A percentile compares a stretch with the other conserved stretches of the same genome.
These are phyloP conservation scores for Puffinus mauretanicus DNA, from an alignment of 2,113 vertebrate species.

Conservation along the genomic window DNA sequence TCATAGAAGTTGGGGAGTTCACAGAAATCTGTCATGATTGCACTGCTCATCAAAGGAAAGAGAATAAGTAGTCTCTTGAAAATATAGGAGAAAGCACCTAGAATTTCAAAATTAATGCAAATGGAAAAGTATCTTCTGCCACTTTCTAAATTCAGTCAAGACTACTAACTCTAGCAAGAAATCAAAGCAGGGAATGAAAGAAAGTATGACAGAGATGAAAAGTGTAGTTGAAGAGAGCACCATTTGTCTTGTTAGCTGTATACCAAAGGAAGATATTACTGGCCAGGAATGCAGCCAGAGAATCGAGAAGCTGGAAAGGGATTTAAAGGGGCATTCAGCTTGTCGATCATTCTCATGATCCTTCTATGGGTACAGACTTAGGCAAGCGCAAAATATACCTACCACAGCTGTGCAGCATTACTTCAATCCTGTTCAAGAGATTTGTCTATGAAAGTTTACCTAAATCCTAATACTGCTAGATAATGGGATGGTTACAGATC, in stretches of 20 bases:
- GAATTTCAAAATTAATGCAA: neutral
- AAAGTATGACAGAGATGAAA: neutral
- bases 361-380: neutral
- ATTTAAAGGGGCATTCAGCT: neutral
- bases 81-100: neutral
- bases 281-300: neutral
- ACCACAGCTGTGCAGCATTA: neutral
- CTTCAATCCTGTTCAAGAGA: neutral
- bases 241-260: neutral
- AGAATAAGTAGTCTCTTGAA: neutral
- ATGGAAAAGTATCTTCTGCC: neutral
- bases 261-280: neutral
- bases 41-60: neutral
- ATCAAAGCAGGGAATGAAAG: neutral
- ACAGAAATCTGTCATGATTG: neutral
- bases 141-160: neutral
- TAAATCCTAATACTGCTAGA: neutral
- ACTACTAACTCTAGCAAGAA: neutral
- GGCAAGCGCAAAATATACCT: neutral
- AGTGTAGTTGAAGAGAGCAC: neutral
- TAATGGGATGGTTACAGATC: neutral
- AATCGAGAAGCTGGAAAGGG: neutral
- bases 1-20: neutral
- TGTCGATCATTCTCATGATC: neutral
- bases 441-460: neutral